Evolutionary conservation across 2,888 invertebrate species (phyloP).

Genomic region (Agapostemon virescens): DNA sequence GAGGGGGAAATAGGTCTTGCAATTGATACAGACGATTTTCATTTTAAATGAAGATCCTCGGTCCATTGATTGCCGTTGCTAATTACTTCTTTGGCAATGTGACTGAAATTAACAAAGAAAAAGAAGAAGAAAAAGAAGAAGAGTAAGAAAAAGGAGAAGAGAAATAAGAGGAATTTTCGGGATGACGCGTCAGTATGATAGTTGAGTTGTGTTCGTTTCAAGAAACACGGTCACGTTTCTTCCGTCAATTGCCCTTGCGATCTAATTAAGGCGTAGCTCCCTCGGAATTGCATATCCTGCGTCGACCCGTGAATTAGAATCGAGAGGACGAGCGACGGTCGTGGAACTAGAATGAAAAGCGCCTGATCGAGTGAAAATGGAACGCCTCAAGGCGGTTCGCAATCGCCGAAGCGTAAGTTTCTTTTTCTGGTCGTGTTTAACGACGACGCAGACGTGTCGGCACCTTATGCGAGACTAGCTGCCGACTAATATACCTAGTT

Average conservation of each 20-base stretch:
- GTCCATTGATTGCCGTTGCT: neutral
- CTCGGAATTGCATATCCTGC: slow-evolving; percentile 14
- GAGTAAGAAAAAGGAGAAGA: neutral
- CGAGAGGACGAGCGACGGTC: slow-evolving; percentile 16
- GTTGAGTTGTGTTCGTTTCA: neutral
- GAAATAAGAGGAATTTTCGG: too few relatives aligned
- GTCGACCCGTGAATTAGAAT: slow-evolving; percentile 26
- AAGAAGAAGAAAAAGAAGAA: neutral
- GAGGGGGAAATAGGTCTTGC: too few relatives aligned
- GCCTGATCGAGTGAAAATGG: slow-evolving; percentile 18
- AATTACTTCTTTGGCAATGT: neutral
- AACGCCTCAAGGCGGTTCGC: slow-evolving; percentile 28
- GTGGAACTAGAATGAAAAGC: slow-evolving; percentile 10
- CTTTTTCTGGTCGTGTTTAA: slow-evolving; percentile 18
- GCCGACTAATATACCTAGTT: neutral
- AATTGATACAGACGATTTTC: too few relatives aligned
- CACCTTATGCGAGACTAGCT: neutral
- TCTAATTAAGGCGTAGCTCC: slow-evolving; percentile 1
- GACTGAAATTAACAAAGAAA: neutral
- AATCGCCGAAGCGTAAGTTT: slow-evolving; percentile 13
- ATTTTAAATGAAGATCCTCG: too few relatives aligned
- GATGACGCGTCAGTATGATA: neutral
- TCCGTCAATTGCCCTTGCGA: neutral
- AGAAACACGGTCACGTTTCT: neutral
- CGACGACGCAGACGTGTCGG: neutral